These are phyloP conservation scores for Dione vanillae DNA, from an alignment of 2,888 invertebrate genomes.

Conservation along the genomic window DNA sequence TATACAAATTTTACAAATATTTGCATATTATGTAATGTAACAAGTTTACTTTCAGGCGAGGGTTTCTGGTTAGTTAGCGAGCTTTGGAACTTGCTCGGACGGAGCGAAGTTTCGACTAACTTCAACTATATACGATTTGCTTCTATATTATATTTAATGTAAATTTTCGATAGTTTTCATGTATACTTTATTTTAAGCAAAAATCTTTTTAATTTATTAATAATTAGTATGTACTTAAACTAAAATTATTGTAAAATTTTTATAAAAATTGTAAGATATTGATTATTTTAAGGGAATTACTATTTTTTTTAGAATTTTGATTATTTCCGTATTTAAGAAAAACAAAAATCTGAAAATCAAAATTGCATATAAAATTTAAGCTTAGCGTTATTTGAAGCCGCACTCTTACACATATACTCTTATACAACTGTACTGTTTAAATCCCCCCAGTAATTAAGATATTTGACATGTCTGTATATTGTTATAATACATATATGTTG, in stretches of 20 bases:
- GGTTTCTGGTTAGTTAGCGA: slow-evolving; percentile 17
- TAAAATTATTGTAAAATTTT: no score
- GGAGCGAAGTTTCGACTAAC: slow-evolving; percentile 6
- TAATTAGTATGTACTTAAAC: no score
- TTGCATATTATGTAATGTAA: background rate
- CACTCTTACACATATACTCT: no score
- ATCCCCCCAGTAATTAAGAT: background rate
- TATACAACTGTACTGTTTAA: background rate
- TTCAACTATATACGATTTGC: background rate
- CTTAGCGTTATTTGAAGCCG: no score
- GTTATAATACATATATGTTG: background rate
- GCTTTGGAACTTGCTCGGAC: slow-evolving; percentile 9
- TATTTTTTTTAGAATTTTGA: no score
- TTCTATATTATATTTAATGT: background rate
- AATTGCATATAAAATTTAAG: no score
- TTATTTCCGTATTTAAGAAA: no score
- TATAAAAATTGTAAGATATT: no score
- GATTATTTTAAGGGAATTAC: no score
- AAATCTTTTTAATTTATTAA: no score
- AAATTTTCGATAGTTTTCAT: background rate
- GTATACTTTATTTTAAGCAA: no score
- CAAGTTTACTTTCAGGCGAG: background rate
- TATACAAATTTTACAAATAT: slow-evolving; percentile 7
- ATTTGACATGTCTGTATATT: background rate
- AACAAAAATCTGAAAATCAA: no score